Percentiles rank a stretch among this genome's conserved stretches.
Conservation (phyloP, 2,888 invertebrate genomes). For the Arctia plantaginis region DNA sequence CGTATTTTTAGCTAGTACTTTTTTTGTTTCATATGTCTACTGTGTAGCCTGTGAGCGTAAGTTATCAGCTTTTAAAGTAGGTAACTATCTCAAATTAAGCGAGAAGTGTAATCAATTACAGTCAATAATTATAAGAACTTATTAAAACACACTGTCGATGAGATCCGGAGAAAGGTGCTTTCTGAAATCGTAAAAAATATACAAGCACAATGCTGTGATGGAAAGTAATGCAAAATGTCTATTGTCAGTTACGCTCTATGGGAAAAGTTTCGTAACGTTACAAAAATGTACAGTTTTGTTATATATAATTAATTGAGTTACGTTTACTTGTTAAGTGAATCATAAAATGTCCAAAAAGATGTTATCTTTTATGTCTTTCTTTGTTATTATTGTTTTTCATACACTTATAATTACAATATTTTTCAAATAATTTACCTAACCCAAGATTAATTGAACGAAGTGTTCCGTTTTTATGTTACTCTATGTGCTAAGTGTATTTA, state of each 20-base stretch:
- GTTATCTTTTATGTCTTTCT: neutral
- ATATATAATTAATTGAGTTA: slow-evolving; percentile 35
- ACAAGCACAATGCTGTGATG: slow-evolving; percentile 43
- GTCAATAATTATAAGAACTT: slow-evolving; percentile 1
- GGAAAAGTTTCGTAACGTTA: slow-evolving; percentile 56
- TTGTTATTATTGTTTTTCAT: neutral
- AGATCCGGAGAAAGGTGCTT: slow-evolving; percentile 28
- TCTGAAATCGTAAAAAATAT: slow-evolving; percentile 33
- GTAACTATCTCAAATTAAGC: neutral
- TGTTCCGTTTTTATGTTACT: neutral
- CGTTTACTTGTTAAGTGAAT: slow-evolving; percentile 26
- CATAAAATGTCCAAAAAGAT: neutral
- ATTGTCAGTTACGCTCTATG: slow-evolving; percentile 58
- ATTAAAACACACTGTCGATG: slow-evolving; percentile 12
- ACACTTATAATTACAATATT: neutral
- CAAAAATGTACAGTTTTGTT: slow-evolving; percentile 44
- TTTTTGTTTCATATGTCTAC: neutral
- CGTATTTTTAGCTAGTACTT: too few species aligned
- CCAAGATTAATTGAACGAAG: too few species aligned
- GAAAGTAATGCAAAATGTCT: slow-evolving; percentile 49
- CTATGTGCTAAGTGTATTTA: too few species aligned
- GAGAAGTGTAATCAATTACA: neutral
- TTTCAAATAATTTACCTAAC: neutral
- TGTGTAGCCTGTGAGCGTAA: neutral
- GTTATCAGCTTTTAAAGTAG: neutral